A percentile compares a stretch with the other conserved stretches of the same genome.
Evolutionary conservation across 2,888 invertebrate species (phyloP).

Genomic region (Athalia rosae): DNA sequence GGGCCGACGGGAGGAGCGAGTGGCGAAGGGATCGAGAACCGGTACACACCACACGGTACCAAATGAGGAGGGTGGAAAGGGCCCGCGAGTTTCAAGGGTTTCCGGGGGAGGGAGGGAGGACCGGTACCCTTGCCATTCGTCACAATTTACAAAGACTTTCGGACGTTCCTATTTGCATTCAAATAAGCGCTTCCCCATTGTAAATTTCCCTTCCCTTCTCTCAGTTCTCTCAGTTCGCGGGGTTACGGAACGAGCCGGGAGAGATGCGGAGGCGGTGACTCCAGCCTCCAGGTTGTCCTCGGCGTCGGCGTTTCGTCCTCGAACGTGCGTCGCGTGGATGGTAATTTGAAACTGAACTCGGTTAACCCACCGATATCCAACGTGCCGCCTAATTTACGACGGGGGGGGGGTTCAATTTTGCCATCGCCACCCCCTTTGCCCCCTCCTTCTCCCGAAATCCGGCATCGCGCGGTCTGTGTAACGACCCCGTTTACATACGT

Average conservation of each 20-base stretch:
- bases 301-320: neutral
- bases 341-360: conserved; percentile 35
- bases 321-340: neutral
- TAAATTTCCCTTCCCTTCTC: conserved; percentile 17
- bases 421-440: too few species aligned
- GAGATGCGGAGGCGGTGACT: neutral
- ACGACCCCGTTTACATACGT: too few species aligned
- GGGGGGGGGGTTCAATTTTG: neutral
- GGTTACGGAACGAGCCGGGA: neutral
- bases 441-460: too few species aligned
- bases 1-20: too few species aligned
- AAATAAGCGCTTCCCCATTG: conserved; percentile 21
- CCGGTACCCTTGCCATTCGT: conserved; percentile 20
- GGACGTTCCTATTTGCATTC: conserved; percentile 41
- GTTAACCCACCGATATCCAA: conserved; percentile 22
- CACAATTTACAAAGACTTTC: conserved; percentile 43
- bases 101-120: conserved; percentile 28
- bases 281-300: conserved; percentile 20
- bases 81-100: conserved; percentile 15
- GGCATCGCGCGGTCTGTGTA: too few species aligned
- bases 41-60: too few species aligned
- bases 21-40: too few species aligned
- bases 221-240: neutral
- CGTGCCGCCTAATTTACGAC: conserved; percentile 13
- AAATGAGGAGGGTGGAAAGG: neutral